A percentile compares a stretch with the other conserved stretches of the same genome.
These are phyloP conservation scores for Trypoxylus dichotomus DNA, from an alignment of 1,140 invertebrate species.

Conservation along the genomic window DNA sequence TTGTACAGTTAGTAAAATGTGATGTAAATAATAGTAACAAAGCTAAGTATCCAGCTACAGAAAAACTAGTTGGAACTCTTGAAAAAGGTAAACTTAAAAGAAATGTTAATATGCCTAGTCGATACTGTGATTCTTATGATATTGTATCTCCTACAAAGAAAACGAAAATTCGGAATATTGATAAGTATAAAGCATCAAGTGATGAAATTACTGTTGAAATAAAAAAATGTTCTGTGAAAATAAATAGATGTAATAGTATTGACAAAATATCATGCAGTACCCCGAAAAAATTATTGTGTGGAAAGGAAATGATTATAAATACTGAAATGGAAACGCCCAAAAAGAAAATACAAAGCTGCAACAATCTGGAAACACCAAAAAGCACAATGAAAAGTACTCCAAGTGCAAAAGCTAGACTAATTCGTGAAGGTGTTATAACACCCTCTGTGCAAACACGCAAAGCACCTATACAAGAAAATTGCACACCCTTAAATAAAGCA, in stretches of 20 bases:
- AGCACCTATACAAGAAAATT: constrained; percentile 36
- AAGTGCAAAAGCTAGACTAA: constrained; percentile 33
- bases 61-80: neutral
- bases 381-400: constrained; percentile 12
- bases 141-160: constrained; percentile 13
- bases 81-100: neutral
- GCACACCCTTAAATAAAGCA: constrained; percentile 46
- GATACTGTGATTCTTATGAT: neutral
- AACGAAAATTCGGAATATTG: neutral
- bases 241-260: neutral
- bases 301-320: neutral
- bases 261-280: neutral
- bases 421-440: constrained; percentile 47
- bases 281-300: neutral
- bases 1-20: neutral
- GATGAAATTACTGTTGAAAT: neutral
- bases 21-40: neutral
- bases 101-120: neutral
- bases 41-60: neutral
- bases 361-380: neutral
- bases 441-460: constrained; percentile 44
- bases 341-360: neutral
- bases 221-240: neutral
- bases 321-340: neutral
- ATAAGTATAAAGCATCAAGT: neutral